Evolutionary conservation across 1,140 invertebrate species (phyloP).

Genomic region (Augochlora pura): DNA sequence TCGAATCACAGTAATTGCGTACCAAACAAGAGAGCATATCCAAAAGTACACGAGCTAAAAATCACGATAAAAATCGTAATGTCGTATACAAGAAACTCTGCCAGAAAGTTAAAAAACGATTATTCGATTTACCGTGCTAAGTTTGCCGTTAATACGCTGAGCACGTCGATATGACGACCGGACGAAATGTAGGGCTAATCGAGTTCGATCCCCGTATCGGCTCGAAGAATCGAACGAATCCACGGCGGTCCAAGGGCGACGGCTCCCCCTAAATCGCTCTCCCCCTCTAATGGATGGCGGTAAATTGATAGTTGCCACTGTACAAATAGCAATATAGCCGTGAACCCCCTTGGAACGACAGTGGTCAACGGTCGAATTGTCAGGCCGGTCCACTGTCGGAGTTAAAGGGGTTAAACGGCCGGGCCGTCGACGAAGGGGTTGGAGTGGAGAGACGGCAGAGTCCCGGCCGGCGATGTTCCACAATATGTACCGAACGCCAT

Average conservation of each 20-base stretch:
- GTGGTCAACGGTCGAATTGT: conserved; percentile 52
- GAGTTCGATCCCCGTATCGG: not conserved
- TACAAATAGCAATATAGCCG: conserved; percentile 68
- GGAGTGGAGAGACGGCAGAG: conserved; percentile 18
- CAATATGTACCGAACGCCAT: conserved; percentile 62
- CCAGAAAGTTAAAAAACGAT: too few species aligned
- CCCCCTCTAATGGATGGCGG: conserved; percentile 66
- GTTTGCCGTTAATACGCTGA: too few species aligned
- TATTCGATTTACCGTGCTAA: too few species aligned
- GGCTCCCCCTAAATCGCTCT: conserved; percentile 51
- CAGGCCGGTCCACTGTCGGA: conserved; percentile 36
- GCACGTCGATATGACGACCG: too few species aligned
- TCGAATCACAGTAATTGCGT: too few species aligned
- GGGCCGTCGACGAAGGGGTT: not conserved
- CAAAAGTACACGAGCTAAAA: too few species aligned
- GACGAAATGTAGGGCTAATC: not conserved
- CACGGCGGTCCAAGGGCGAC: not conserved
- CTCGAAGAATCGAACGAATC: conserved; percentile 3
- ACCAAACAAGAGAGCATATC: too few species aligned
- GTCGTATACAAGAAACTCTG: too few species aligned
- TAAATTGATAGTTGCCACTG: conserved; percentile 70
- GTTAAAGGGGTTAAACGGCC: conserved; percentile 62
- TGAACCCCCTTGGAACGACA: conserved; percentile 38
- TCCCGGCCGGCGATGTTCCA: conserved; percentile 60
- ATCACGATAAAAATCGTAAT: too few species aligned